These are phyloP conservation scores for Anhinga rufa DNA, from an alignment of 2,113 vertebrate genomes.

Conservation along the genomic window DNA sequence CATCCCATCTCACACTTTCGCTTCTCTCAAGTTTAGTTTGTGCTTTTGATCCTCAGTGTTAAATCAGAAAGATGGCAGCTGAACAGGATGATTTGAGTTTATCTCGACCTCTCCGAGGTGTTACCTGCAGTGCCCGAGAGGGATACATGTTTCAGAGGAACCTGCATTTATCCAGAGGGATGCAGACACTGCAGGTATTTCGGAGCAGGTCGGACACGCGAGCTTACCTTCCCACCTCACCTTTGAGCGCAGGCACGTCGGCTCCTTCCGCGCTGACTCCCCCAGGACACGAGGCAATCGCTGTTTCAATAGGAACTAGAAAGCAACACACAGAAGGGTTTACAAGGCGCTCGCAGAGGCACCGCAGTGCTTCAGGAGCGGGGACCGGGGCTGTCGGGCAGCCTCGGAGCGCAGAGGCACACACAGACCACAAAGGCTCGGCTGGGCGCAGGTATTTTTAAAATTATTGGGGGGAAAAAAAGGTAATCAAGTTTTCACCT, in stretches of 20 bases:
- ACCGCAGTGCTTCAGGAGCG: accelerated
- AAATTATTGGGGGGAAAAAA: neutral
- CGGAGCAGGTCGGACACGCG: accelerated
- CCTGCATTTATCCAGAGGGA: neutral
- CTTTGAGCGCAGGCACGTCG: neutral
- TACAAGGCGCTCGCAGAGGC: neutral
- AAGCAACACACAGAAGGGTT: neutral
- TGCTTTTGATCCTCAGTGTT: neutral
- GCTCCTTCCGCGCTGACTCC: neutral
- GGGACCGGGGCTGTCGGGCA: neutral
- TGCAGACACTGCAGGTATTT: neutral
- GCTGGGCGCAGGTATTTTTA: neutral
- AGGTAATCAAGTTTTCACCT: neutral
- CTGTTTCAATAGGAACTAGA: neutral
- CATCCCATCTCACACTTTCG: neutral
- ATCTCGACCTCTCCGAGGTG: neutral
- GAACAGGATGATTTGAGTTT: neutral
- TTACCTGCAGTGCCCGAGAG: neutral
- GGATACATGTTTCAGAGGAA: accelerated
- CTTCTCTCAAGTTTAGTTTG: neutral
- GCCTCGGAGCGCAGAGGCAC: neutral
- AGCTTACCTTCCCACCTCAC: conserved; percentile 49
- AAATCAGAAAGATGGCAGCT: neutral
- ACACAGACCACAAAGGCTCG: neutral
- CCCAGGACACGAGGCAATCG: neutral